A percentile compares a stretch with the other conserved stretches of the same genome.
Evolutionary conservation across 2,888 invertebrate species (phyloP).

Genomic region (Thereva unica): DNA sequence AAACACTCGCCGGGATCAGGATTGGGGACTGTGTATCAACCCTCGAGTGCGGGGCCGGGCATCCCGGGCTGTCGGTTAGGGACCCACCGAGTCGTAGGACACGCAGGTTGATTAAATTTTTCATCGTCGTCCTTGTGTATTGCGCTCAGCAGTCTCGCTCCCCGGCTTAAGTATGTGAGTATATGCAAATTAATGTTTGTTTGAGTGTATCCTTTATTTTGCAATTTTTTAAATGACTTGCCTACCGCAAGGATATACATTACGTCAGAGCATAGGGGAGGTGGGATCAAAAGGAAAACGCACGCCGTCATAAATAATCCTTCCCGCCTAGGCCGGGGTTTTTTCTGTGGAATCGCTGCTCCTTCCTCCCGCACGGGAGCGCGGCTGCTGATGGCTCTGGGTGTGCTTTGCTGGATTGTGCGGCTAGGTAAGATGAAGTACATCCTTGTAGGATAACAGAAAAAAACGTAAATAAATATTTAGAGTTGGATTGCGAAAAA

Average conservation of each 20-base stretch:
- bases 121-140: conserved; percentile 37
- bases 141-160: conserved; percentile 12
- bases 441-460: conserved; percentile 32
- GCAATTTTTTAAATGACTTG: conserved; percentile 43
- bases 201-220: conserved; percentile 42
- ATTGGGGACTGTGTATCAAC: conserved; percentile 12
- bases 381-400: conserved; percentile 1
- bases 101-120: conserved; percentile 42
- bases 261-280: background rate
- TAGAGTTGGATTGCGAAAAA: conserved; percentile 42
- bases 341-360: conserved; percentile 15
- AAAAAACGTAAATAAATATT: conserved; percentile 41
- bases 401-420: conserved; percentile 11
- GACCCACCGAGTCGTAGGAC: conserved; percentile 12
- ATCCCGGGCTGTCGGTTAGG: conserved; percentile 35
- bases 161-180: conserved; percentile 26
- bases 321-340: conserved; percentile 25
- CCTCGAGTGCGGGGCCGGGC: conserved; percentile 6
- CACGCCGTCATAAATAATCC: conserved; percentile 41
- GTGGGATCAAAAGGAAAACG: conserved; percentile 36
- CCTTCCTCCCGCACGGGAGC: conserved; percentile 11
- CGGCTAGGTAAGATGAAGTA: conserved; percentile 31
- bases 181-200: conserved; percentile 42
- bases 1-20: conserved; percentile 10
- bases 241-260: conserved; percentile 37